phyloP scores from a whole-genome alignment of 64 coral and sea anemone genomes.

The Orbicella faveolata region DNA sequence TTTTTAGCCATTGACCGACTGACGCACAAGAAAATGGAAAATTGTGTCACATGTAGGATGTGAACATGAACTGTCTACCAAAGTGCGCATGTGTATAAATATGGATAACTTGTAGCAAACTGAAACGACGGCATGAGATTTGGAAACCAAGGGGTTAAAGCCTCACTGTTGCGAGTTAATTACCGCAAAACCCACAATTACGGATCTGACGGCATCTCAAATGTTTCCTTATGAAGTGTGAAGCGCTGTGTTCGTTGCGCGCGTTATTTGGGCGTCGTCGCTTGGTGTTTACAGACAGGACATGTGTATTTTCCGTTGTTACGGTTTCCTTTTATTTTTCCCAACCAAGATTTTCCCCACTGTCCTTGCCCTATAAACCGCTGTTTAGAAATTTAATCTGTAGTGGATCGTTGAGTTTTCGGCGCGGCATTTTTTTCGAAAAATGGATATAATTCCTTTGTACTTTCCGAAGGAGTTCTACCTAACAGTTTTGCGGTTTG shows the following conservation, averaged over 20 bases:
- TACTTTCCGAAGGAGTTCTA: slow-evolving; percentile 1
- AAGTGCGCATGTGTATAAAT: not conserved
- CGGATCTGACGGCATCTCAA: slow-evolving; percentile 34
- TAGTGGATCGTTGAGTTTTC: not conserved
- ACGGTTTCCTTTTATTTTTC: slow-evolving; percentile 12
- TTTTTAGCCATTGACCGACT: too few relatives aligned
- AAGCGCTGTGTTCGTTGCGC: not conserved
- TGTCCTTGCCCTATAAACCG: not conserved
- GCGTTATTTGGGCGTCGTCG: not conserved
- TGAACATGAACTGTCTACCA: too few relatives aligned
- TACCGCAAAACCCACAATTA: not conserved
- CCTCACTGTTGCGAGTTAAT: not conserved
- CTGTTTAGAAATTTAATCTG: not conserved
- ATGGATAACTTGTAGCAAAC: not conserved
- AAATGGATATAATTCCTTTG: slow-evolving; percentile 6
- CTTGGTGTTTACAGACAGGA: not conserved
- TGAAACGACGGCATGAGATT: not conserved
- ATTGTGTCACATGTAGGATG: too few relatives aligned
- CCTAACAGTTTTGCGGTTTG: slow-evolving; percentile 11
- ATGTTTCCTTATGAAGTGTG: slow-evolving; percentile 13
- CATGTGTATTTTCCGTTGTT: not conserved
- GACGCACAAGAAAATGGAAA: too few relatives aligned
- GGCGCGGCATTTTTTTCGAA: not conserved
- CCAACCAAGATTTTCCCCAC: not conserved
- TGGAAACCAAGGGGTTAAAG: not conserved